These are phyloP conservation scores for Spheniscus humboldti DNA, from an alignment of 2,797 vertebrate species.

Conservation along the genomic window DNA sequence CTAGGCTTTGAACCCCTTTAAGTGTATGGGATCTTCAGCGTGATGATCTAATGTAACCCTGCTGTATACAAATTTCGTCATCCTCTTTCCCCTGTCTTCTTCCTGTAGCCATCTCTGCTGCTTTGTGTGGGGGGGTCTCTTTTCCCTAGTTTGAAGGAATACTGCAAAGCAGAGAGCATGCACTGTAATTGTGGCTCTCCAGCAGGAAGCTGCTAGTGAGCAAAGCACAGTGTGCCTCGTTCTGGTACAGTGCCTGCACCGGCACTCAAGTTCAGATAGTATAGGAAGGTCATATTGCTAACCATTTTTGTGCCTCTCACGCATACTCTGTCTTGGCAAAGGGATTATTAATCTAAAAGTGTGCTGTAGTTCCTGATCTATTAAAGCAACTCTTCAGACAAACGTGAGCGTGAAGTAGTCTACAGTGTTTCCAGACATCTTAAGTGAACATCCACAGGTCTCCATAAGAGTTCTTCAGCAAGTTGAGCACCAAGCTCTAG, in stretches of 20 bases:
- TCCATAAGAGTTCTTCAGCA: neutral
- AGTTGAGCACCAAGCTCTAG: neutral
- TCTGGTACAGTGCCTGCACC: neutral
- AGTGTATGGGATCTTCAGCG: neutral
- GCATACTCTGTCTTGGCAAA: neutral
- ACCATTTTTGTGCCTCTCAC: neutral
- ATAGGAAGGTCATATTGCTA: neutral
- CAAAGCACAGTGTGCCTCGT: neutral
- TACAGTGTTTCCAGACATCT: neutral
- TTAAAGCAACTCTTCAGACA: neutral
- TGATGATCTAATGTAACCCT: neutral
- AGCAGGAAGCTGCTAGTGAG: neutral
- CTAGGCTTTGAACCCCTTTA: neutral
- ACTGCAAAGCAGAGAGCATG: neutral
- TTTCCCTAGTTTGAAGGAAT: neutral
- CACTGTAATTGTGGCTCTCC: neutral
- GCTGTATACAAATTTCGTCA: neutral
- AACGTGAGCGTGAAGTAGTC: neutral
- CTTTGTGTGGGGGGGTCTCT: neutral
- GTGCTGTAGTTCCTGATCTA: neutral
- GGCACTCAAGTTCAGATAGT: neutral
- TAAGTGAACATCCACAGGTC: neutral
- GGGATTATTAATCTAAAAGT: neutral
- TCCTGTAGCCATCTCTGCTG: neutral
- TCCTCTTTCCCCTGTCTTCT: neutral